These are phyloP conservation scores for Camponotus fellah DNA, from an alignment of 2,888 invertebrate species.

Conservation along the genomic window DNA sequence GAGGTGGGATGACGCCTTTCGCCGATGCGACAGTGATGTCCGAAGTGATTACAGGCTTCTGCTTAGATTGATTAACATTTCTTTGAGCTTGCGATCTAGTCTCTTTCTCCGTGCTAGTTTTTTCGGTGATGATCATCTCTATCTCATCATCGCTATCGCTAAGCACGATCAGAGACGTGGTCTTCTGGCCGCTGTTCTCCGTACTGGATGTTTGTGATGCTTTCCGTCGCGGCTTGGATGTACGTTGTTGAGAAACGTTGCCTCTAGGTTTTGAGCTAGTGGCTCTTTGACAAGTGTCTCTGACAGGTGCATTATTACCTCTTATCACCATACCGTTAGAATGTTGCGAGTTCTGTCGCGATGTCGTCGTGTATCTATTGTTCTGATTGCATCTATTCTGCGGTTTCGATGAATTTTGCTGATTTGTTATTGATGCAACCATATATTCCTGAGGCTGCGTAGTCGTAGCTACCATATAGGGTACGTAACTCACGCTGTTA, in stretches of 20 bases:
- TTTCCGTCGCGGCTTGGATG: constrained; percentile 12
- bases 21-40: constrained; percentile 68
- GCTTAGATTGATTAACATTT: constrained; percentile 2
- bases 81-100: constrained; percentile 20
- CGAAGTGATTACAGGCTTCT: constrained; percentile 72
- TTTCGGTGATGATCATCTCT: constrained; percentile 82
- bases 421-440: constrained; percentile 7
- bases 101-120: constrained; percentile 60
- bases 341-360: constrained; percentile 60
- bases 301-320: constrained; percentile 58
- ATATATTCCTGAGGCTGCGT: constrained; percentile 39
- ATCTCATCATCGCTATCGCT: constrained; percentile 85
- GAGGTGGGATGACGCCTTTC: constrained; percentile 76
- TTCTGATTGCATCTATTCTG: constrained; percentile 34
- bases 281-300: constrained; percentile 11
- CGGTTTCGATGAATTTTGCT: not conserved
- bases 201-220: not conserved
- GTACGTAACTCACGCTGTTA: constrained; percentile 59
- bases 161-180: constrained; percentile 82
- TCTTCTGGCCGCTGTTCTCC: constrained; percentile 66
- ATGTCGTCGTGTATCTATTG: not conserved
- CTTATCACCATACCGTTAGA: constrained; percentile 74
- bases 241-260: constrained; percentile 30
- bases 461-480: constrained; percentile 61
- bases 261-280: not conserved